Base-by-base conservation (phyloP, 2,888 invertebrate genomes). In the Cephus rjabovi region DNA sequence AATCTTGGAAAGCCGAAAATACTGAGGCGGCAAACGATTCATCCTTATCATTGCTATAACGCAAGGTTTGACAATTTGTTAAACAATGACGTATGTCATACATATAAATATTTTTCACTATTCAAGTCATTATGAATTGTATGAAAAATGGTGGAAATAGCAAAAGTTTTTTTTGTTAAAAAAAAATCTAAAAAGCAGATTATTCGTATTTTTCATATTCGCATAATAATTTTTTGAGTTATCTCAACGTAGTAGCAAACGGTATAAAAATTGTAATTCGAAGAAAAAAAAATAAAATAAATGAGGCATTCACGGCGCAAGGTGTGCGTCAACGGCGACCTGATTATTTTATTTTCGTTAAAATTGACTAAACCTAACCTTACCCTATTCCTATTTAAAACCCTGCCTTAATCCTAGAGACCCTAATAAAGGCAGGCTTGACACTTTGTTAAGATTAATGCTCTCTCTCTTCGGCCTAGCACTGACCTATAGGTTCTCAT, bases 401-500 rank as follows among this genome's bases (percentile, higher is more conserved):
- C 12, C 34, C 33, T 71, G 31, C 12, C 71, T 71, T 71, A 71
- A 71, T 71, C 71, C 9, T 30, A 71, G 33, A 33, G 9, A 71
- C 31, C 71, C 71, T 33, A 56, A 56, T 56, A 56, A 56, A 56
- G 56, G 56, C 23, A 23, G 56, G 56, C 34, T 71, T 71, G 33
- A 71, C 71, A 15, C 31, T 71, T 12, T 3, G 31, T 71, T 71
- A 71, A 71, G 31, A 71, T 71, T 33, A 71, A 71, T 33, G 33
- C 71, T 71, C 71, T 71, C 71, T 71, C 71, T 71, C 71, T 12
- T 75, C 75, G 80, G 81, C 80, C 84, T 83, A 81, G 74, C 82
- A 84, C 82, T 81, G 83, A 85, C 84, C 80, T 77, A 81, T 76
- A 81, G 77, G 82, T 69, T 75, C 74, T 56, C 56, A 23, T 23